Evolutionary conservation across 2,797 vertebrate species (phyloP).

Genomic region (Nannoperca australis): DNA sequence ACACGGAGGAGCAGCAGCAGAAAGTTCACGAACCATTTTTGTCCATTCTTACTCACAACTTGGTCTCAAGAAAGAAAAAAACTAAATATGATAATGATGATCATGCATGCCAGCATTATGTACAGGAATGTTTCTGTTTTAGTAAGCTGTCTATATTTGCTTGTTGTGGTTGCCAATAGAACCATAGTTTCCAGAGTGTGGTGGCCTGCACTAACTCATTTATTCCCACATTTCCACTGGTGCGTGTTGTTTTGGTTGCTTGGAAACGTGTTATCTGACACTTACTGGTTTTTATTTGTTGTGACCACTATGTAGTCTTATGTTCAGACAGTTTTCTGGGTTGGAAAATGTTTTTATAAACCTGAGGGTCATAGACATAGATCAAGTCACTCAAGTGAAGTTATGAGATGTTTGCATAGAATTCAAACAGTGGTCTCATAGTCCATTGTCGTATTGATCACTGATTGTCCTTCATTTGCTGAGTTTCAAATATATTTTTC

Average conservation of each 20-base stretch:
- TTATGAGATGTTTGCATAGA: no score
- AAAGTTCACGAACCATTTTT: background rate
- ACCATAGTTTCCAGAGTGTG: background rate
- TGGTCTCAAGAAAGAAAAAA: conserved; percentile 1
- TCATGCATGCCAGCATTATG: background rate
- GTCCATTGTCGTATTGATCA: background rate
- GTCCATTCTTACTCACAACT: background rate
- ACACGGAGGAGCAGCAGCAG: background rate
- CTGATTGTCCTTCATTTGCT: background rate
- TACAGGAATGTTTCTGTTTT: conserved; percentile 5
- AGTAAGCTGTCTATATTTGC: background rate
- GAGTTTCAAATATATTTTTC: no score
- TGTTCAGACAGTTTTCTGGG: background rate
- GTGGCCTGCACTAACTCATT: background rate
- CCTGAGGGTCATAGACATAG: background rate
- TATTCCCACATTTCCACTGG: conserved; percentile 10
- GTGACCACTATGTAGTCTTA: background rate
- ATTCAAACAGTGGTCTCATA: background rate
- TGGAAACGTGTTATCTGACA: conserved; percentile 16
- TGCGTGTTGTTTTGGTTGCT: background rate
- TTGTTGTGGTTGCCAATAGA: background rate
- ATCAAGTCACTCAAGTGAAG: background rate
- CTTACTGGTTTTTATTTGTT: background rate
- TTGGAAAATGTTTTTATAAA: background rate
- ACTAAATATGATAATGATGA: background rate